phyloP scores from a whole-genome alignment of 2,888 invertebrate species.

The Acanthosepion lycidas region DNA sequence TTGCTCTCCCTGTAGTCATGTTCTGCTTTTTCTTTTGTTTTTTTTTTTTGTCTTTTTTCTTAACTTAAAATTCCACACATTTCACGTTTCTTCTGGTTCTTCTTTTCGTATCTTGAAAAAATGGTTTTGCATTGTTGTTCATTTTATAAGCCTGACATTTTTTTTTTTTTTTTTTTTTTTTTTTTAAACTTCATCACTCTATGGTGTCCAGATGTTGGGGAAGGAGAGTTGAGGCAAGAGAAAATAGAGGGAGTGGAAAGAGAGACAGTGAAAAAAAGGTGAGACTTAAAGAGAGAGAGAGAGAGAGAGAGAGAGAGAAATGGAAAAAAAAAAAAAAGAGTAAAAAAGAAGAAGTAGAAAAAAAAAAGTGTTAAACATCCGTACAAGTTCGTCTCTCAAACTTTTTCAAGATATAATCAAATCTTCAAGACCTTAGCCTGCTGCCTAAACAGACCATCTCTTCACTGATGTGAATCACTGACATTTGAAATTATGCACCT shows the following conservation, averaged over 20 bases:
- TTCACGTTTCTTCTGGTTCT: background rate
- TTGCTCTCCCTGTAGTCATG: background rate
- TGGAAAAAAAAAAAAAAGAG: background rate
- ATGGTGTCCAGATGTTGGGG: background rate
- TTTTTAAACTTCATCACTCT: background rate
- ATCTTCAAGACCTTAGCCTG: background rate
- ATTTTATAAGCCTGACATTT: background rate
- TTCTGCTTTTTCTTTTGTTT: background rate
- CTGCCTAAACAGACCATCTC: background rate
- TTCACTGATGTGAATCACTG: background rate
- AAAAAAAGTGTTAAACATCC: background rate
- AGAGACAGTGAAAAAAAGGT: background rate
- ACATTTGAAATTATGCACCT: background rate
- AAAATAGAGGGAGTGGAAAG: background rate
- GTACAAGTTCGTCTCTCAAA: background rate
- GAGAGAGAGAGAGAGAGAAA: background rate
- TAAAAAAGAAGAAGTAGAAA: background rate
- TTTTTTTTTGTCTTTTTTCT: background rate
- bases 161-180: background rate
- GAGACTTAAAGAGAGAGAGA: background rate
- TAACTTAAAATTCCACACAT: background rate
- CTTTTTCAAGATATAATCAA: background rate
- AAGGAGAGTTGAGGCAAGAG: background rate
- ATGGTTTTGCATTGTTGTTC: background rate
- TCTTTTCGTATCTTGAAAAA: background rate